These are phyloP conservation scores for Aldabrachelys gigantea DNA, from an alignment of 2,113 vertebrate genomes.

Conservation along the genomic window DNA sequence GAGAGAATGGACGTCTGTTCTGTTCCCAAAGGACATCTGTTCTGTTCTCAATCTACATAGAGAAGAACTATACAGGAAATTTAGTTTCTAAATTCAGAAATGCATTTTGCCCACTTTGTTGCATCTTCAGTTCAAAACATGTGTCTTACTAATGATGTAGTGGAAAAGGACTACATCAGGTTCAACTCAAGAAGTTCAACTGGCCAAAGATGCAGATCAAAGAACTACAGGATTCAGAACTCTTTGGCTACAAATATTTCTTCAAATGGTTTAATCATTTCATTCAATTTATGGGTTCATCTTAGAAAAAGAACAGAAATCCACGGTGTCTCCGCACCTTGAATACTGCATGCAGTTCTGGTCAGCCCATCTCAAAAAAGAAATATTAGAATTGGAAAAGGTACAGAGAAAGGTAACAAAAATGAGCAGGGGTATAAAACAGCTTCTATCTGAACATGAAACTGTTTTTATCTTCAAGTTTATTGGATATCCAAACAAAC, in stretches of 20 bases:
- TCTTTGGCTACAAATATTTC: not conserved
- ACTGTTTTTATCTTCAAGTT: not conserved
- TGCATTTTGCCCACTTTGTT: not conserved
- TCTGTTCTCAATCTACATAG: not conserved
- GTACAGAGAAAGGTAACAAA: too few species aligned
- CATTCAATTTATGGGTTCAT: not conserved
- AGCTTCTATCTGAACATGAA: not conserved
- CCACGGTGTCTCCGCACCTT: not conserved
- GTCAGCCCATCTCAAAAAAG: too few species aligned
- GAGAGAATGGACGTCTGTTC: too few species aligned
- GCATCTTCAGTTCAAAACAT: constrained; percentile 33
- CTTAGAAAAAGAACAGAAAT: not conserved
- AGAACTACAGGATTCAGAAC: not conserved
- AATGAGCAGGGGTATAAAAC: too few species aligned
- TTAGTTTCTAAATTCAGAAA: not conserved
- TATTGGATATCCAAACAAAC: constrained; percentile 48
- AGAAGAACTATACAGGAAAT: not conserved
- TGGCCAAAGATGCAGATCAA: constrained; percentile 1
- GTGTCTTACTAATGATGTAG: not conserved
- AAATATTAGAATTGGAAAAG: too few species aligned
- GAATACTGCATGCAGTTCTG: too few species aligned
- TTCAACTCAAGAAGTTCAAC: not conserved
- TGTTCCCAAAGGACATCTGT: fast-evolving
- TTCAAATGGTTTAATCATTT: not conserved
- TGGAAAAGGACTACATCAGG: not conserved